These are phyloP conservation scores for Mastacembelus armatus DNA, from an alignment of 2,797 vertebrate genomes.

Conservation along the genomic window DNA sequence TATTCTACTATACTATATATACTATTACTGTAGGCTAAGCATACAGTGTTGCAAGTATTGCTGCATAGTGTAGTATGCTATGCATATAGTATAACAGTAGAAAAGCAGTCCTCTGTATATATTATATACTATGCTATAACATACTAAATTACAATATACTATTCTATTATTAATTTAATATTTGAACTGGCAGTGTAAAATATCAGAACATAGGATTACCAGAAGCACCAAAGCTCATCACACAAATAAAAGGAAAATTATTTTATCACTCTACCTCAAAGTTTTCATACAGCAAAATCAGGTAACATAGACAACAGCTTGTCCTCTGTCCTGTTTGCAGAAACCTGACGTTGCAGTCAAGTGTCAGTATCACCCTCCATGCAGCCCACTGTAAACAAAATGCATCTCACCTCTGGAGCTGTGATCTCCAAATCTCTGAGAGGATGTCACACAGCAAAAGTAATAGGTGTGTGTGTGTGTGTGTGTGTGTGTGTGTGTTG, in stretches of 20 bases:
- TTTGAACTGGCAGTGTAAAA: constrained; percentile 1
- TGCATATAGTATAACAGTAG: not conserved
- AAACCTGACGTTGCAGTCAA: constrained; percentile 28
- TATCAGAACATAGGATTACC: not conserved
- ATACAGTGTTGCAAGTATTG: no score
- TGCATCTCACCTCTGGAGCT: constrained; percentile 21
- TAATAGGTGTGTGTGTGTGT: no score
- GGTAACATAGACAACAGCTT: constrained; percentile 4
- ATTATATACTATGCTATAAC: not conserved
- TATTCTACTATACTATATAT: not conserved
- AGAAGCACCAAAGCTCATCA: not conserved
- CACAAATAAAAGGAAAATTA: not conserved
- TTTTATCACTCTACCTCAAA: constrained; percentile 53
- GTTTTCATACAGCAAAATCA: constrained; percentile 13
- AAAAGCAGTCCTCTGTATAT: no score
- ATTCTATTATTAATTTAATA: not conserved
- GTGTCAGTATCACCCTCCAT: constrained; percentile 23
- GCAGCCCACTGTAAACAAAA: constrained; percentile 14
- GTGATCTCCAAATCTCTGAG: constrained; percentile 27
- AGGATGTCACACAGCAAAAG: constrained; percentile 30
- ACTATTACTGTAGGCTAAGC: not conserved
- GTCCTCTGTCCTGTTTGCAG: constrained; percentile 24
- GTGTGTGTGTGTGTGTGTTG: constrained; percentile 13
- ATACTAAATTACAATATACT: not conserved
- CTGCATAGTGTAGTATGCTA: not conserved